These are phyloP conservation scores for Philypnodon macrostomus DNA, from an alignment of 2,797 vertebrate species.

Conservation along the genomic window DNA sequence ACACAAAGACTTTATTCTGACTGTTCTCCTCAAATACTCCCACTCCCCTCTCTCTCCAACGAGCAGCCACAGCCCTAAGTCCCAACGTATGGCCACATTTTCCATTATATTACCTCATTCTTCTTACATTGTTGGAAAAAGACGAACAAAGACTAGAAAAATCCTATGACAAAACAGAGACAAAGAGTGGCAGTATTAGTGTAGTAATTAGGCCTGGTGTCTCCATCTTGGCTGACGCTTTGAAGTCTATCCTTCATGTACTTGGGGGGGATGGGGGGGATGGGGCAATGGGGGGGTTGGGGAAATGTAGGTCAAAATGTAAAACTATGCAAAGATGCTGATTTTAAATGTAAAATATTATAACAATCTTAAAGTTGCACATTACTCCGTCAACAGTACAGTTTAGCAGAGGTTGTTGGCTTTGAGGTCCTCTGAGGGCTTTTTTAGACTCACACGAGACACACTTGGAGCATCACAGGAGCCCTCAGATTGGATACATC, in stretches of 20 bases:
- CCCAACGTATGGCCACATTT: slow-evolving; percentile 29
- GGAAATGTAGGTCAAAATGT: slow-evolving; percentile 52
- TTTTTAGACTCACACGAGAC: no score
- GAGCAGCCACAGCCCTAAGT: slow-evolving; percentile 35
- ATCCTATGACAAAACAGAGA: background rate
- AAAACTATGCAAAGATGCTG: slow-evolving; percentile 33
- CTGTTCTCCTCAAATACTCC: slow-evolving; percentile 45
- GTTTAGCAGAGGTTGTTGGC: no score
- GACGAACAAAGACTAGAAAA: background rate
- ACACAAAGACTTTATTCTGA: slow-evolving; percentile 75
- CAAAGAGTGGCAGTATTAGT: slow-evolving; percentile 32
- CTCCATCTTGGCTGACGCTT: slow-evolving; percentile 29
- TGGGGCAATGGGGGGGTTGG: slow-evolving; percentile 29
- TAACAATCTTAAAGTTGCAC: no score
- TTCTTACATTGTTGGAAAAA: slow-evolving; percentile 1
- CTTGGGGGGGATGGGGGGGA: slow-evolving; percentile 35
- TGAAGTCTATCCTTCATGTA: slow-evolving; percentile 59
- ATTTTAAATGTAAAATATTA: slow-evolving; percentile 38
- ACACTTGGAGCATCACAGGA: no score
- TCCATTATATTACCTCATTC: slow-evolving; percentile 38
- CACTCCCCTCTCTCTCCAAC: slow-evolving; percentile 31
- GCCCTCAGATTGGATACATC: no score
- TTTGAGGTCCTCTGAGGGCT: no score
- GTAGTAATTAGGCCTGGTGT: slow-evolving; percentile 50
- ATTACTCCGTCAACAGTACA: no score